Evolutionary conservation across 2,797 vertebrate genomes (phyloP).

Genomic region (Phyllotis vaccarum): DNA sequence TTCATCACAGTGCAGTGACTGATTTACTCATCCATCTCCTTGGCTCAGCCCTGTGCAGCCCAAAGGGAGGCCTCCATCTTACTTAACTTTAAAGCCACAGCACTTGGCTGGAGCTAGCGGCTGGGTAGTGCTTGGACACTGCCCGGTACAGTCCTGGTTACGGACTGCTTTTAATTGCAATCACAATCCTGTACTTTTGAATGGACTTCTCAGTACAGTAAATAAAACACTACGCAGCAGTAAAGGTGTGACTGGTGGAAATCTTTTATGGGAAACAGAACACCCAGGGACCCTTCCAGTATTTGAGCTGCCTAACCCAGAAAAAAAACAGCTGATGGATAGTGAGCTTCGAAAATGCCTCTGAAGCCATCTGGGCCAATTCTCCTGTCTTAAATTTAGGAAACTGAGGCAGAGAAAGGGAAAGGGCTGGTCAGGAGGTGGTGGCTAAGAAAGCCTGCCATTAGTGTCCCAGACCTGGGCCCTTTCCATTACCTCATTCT

Average conservation of each 20-base stretch:
- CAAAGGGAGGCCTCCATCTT: not conserved
- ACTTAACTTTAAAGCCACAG: not conserved
- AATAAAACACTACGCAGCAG: not conserved
- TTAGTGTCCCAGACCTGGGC: not conserved
- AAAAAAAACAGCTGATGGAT: not conserved
- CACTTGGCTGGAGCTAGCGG: not conserved
- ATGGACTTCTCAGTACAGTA: not conserved
- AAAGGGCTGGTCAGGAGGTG: not conserved
- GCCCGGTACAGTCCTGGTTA: not conserved
- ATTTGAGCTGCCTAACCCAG: not conserved
- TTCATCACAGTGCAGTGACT: not conserved
- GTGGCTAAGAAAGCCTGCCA: conserved; percentile 22
- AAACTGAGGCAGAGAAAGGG: not conserved
- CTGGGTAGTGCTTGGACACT: not conserved
- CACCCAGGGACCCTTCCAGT: not conserved
- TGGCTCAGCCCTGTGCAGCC: not conserved
- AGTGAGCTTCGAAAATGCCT: not conserved
- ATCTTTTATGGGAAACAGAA: conserved; percentile 47
- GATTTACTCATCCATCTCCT: not conserved
- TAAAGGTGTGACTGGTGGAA: not conserved
- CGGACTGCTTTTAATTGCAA: not conserved
- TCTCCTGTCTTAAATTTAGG: conserved; percentile 35
- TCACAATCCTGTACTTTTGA: not conserved
- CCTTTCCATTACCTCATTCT: conserved; percentile 3
- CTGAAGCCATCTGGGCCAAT: not conserved